Conservation (phyloP, 2,888 invertebrate genomes). For the Laspeyria flexula region DNA sequence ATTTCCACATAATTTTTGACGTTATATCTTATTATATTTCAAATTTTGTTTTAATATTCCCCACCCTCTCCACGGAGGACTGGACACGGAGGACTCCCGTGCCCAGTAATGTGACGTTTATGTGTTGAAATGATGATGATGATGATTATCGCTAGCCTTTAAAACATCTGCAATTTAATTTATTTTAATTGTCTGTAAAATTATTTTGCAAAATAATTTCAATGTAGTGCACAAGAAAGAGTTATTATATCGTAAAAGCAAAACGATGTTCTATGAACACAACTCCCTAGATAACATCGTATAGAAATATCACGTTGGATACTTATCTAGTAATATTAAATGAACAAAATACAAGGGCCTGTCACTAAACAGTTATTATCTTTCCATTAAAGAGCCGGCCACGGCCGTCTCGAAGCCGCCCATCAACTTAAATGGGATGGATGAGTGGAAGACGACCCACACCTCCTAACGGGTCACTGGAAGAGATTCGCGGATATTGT, state of each 20-base stretch:
- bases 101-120: too few species aligned
- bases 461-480: constrained; percentile 2
- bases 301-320: background rate
- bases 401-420: constrained; percentile 19
- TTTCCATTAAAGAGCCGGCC: constrained; percentile 57
- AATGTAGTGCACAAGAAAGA: too few species aligned
- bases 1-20: too few species aligned
- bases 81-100: too few species aligned
- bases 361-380: constrained; percentile 64
- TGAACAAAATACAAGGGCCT: constrained; percentile 46
- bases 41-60: too few species aligned
- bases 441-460: constrained; percentile 29
- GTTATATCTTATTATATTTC: too few species aligned
- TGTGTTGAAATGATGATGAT: too few species aligned
- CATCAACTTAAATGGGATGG: constrained; percentile 48
- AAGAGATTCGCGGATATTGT: background rate
- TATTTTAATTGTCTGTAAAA: too few species aligned
- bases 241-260: background rate
- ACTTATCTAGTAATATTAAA: constrained; percentile 8
- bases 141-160: too few species aligned
- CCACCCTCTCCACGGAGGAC: too few species aligned
- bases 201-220: too few species aligned
- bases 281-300: background rate
- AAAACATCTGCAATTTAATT: too few species aligned
- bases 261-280: background rate